Evolutionary conservation across 1,140 invertebrate genomes (phyloP).

Genomic region (Aphaenogaster rudis): DNA sequence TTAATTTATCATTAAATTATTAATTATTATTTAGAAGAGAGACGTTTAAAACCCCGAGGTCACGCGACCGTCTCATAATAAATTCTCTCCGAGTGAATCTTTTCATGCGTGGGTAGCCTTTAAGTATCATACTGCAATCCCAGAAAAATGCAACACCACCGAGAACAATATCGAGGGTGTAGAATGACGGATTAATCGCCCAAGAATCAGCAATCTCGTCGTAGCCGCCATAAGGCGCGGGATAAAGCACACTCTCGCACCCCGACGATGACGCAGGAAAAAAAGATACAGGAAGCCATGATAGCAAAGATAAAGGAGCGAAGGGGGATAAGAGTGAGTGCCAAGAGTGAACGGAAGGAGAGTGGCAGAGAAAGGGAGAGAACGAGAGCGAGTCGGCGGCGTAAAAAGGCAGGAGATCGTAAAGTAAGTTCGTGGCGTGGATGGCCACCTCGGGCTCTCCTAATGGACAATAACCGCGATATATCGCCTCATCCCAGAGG

Average conservation of each 20-base stretch:
- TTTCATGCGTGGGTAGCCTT: not conserved
- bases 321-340: conserved; percentile 61
- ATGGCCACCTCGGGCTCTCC: conserved; percentile 80
- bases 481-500: conserved; percentile 80
- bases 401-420: conserved; percentile 77
- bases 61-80: not conserved
- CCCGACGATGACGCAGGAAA: conserved; percentile 47
- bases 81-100: not conserved
- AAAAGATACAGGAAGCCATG: conserved; percentile 61
- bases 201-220: conserved; percentile 51
- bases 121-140: not conserved
- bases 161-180: conserved; percentile 6
- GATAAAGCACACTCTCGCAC: conserved; percentile 51
- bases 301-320: conserved; percentile 57
- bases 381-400: conserved; percentile 44
- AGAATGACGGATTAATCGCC: conserved; percentile 46
- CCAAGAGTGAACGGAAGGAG: conserved; percentile 40
- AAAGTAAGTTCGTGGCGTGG: conserved; percentile 84
- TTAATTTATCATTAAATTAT: not conserved
- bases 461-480: conserved; percentile 86
- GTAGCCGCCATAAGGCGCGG: conserved; percentile 44
- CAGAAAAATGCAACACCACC: conserved; percentile 5
- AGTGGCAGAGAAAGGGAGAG: not conserved
- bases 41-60: not conserved
- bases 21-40: not conserved